phyloP scores from a whole-genome alignment of 2,113 vertebrate species.

The Micronycteris hirsuta region DNA sequence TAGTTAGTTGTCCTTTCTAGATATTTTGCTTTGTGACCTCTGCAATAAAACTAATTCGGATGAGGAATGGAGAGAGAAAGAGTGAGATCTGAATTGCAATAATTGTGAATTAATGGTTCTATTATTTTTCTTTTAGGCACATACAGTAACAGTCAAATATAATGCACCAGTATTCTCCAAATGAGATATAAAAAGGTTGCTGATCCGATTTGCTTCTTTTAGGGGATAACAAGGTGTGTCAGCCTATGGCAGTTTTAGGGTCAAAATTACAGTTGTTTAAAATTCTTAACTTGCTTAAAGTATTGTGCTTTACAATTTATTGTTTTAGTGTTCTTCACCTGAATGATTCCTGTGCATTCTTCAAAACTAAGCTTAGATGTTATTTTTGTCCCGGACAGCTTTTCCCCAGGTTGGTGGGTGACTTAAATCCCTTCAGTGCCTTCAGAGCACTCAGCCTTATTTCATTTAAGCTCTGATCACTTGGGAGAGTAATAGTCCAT shows the following conservation, averaged over 20 bases:
- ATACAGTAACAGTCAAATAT: background rate
- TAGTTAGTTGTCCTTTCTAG: background rate
- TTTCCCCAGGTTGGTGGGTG: background rate
- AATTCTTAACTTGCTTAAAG: background rate
- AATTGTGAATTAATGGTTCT: background rate
- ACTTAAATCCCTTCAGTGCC: background rate
- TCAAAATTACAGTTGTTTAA: background rate
- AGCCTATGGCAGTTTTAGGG: background rate
- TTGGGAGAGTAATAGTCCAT: background rate
- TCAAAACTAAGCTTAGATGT: background rate
- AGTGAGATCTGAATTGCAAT: background rate
- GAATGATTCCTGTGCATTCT: background rate
- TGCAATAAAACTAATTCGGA: background rate
- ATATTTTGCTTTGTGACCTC: constrained; percentile 32
- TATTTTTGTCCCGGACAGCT: background rate
- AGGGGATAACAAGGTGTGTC: background rate
- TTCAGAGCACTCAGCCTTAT: background rate
- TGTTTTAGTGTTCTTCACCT: constrained; percentile 28
- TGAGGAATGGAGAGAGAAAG: background rate
- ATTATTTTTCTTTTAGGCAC: background rate
- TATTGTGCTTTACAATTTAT: background rate
- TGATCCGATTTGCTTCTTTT: background rate
- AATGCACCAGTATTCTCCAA: background rate
- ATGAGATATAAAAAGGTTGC: background rate
- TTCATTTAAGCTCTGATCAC: background rate